A percentile compares a stretch with the other conserved stretches of the same genome.
phyloP scores from a whole-genome alignment of 2,797 vertebrate genomes.

The Muscicapa comitata region DNA sequence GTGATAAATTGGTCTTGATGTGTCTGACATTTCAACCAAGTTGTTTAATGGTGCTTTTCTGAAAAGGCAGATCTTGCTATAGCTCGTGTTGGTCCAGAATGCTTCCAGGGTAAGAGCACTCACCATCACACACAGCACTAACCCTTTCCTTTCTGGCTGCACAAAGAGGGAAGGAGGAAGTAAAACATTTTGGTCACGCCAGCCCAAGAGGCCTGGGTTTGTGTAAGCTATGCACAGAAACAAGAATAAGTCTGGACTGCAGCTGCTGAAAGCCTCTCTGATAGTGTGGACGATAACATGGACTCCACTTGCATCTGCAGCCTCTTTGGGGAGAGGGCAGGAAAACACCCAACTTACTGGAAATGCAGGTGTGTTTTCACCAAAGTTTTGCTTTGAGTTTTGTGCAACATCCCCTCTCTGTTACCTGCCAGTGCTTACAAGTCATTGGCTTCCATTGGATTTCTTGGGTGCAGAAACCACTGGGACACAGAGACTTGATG shows the following conservation, averaged over 20 bases:
- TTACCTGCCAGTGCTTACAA: not conserved
- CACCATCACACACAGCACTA: not conserved
- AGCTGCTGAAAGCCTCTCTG: not conserved
- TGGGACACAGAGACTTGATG: not conserved
- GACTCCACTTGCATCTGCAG: not conserved
- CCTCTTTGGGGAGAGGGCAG: not conserved
- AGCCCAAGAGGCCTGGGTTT: not conserved
- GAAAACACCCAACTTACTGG: not conserved
- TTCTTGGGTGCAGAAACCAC: not conserved
- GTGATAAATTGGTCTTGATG: slow-evolving; percentile 74
- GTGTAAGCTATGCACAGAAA: not conserved
- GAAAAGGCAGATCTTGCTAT: slow-evolving; percentile 51
- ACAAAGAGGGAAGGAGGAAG: not conserved
- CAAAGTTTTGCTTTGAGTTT: not conserved
- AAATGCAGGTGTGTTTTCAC: not conserved
- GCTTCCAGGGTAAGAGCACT: not conserved
- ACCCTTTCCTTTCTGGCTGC: slow-evolving; percentile 12
- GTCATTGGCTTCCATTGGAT: not conserved
- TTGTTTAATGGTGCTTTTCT: slow-evolving; percentile 57
- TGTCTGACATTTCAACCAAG: slow-evolving; percentile 70
- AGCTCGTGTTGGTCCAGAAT: not conserved
- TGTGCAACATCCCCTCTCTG: not conserved
- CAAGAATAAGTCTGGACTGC: not conserved
- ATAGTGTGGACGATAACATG: rapidly evolving
- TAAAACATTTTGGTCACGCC: slow-evolving; percentile 6